These are phyloP conservation scores for Pseudomyrmex concolor DNA, from an alignment of 1,140 invertebrate species.

Conservation along the genomic window DNA sequence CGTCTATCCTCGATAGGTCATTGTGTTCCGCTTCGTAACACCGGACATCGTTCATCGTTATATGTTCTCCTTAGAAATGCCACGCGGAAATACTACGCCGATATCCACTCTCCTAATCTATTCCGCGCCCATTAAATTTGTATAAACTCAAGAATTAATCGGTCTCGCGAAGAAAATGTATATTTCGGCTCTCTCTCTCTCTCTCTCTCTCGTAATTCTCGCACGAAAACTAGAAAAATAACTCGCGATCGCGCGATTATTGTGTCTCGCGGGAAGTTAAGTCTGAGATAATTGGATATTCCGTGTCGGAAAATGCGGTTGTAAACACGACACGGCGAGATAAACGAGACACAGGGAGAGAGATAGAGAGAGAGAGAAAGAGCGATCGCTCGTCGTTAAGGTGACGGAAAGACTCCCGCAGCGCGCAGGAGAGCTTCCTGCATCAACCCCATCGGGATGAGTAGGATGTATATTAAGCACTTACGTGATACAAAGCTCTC, in stretches of 20 bases:
- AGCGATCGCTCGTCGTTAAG: not conserved
- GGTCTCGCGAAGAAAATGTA: slow-evolving; percentile 13
- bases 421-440: not conserved
- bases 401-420: not conserved
- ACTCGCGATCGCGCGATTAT: not conserved
- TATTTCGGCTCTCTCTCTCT: too few species aligned
- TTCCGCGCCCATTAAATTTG: slow-evolving; percentile 2
- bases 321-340: not conserved
- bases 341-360: not conserved
- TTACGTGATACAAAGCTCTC: not conserved
- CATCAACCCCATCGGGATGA: not conserved
- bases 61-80: too few species aligned
- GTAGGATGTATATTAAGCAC: slow-evolving; percentile 50
- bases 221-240: not conserved
- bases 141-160: slow-evolving; percentile 35
- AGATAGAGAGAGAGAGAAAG: too few species aligned
- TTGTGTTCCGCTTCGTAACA: not conserved
- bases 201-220: not conserved
- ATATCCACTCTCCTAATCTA: not conserved
- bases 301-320: not conserved
- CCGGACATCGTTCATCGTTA: too few species aligned
- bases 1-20: not conserved
- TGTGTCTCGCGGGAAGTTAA: not conserved
- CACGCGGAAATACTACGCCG: too few species aligned
- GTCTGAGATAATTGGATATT: slow-evolving; percentile 44